phyloP scores from a whole-genome alignment of 2,797 vertebrate species.

The Chromobotia macracanthus region DNA sequence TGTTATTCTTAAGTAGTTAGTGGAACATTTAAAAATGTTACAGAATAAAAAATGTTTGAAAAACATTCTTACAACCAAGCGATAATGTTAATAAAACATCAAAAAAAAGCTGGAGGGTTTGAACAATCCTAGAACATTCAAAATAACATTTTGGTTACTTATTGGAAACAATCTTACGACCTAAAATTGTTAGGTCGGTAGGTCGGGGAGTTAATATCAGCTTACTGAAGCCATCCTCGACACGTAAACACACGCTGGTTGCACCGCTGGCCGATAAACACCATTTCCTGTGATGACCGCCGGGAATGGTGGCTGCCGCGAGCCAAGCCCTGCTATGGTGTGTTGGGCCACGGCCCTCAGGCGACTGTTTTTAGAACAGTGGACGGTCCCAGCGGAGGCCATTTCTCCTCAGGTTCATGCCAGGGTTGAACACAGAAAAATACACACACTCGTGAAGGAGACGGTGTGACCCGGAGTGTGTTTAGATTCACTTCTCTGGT shows the following conservation, averaged over 20 bases:
- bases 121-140: too few relatives aligned
- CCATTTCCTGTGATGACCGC: slow-evolving; percentile 65
- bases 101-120: too few relatives aligned
- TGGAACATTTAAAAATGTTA: too few relatives aligned
- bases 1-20: too few relatives aligned
- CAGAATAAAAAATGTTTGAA: too few relatives aligned
- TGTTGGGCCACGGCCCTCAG: not conserved
- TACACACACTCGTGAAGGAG: slow-evolving; percentile 56
- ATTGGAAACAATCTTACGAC: too few relatives aligned
- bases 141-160: too few relatives aligned
- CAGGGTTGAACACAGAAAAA: slow-evolving; percentile 60
- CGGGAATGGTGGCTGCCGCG: slow-evolving; percentile 52
- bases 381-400: slow-evolving; percentile 58
- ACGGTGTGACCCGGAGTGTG: slow-evolving; percentile 61
- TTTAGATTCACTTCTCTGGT: slow-evolving; percentile 72
- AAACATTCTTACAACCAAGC: too few relatives aligned
- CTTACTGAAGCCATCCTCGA: slow-evolving; percentile 66
- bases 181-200: not conserved
- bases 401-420: slow-evolving; percentile 60
- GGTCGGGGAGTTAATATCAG: slow-evolving; percentile 62
- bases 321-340: slow-evolving; percentile 13
- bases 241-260: slow-evolving; percentile 69
- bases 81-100: too few relatives aligned
- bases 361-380: not conserved
- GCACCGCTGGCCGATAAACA: slow-evolving; percentile 74